Evolutionary conservation across 92 coral and sea anemone species (phyloP).

Genomic region (Palythoa heliodiscus): DNA sequence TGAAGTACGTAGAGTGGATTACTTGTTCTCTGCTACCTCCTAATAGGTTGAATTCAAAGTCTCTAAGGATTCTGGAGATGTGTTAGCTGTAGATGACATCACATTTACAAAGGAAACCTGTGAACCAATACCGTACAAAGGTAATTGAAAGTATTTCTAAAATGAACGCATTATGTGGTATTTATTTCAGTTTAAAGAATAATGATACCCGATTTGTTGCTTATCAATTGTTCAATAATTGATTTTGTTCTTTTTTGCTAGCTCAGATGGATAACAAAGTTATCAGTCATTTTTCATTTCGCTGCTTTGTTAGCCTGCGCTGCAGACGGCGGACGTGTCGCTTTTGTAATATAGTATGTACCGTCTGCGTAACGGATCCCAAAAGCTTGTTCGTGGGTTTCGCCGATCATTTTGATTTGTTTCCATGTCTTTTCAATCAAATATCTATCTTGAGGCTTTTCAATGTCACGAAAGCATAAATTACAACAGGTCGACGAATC

Average conservation of each 20-base stretch:
- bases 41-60: conserved; percentile 28
- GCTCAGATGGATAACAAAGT: not conserved
- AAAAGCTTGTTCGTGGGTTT: too few species aligned
- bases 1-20: too few species aligned
- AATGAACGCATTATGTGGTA: not conserved
- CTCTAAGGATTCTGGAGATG: conserved; percentile 1
- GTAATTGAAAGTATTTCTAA: conserved; percentile 1
- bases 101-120: conserved; percentile 58
- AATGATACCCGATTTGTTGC: not conserved
- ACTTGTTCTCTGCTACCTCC: not conserved
- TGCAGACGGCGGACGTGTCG: too few species aligned
- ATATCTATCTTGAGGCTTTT: too few species aligned
- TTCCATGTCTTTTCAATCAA: too few species aligned
- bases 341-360: too few species aligned
- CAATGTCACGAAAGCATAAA: too few species aligned
- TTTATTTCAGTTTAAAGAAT: not conserved
- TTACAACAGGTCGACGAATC: too few species aligned
- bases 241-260: too few species aligned
- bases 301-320: too few species aligned
- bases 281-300: not conserved
- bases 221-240: not conserved
- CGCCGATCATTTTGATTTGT: too few species aligned
- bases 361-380: too few species aligned
- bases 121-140: conserved; percentile 58
- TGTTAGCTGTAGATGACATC: conserved; percentile 60